Conservation (phyloP, 92 coral and sea anemone species). For the Palythoa grandiflora region DNA sequence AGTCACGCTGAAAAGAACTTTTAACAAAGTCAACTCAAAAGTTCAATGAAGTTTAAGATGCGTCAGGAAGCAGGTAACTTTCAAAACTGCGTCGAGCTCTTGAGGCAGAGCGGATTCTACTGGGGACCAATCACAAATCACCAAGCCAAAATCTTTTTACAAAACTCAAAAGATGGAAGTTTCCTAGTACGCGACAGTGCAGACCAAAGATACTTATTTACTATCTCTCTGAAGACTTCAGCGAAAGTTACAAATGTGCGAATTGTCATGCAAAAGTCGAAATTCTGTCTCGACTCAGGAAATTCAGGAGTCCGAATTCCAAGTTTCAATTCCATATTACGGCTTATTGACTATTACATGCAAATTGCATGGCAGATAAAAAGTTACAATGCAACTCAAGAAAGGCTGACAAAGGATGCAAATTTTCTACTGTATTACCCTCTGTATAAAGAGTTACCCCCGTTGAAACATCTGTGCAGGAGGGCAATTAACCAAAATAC, state of each 20-base stretch:
- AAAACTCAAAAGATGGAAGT: constrained; percentile 67
- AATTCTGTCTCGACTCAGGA: constrained; percentile 73
- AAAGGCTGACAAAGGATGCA: background rate
- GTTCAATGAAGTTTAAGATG: constrained; percentile 9
- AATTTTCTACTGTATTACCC: constrained; percentile 57
- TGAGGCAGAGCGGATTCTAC: constrained; percentile 84
- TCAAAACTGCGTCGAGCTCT: constrained; percentile 21
- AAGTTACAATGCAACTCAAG: background rate
- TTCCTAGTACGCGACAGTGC: constrained; percentile 92
- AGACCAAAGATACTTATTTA: constrained; percentile 81
- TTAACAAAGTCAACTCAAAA: background rate
- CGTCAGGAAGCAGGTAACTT: constrained; percentile 2
- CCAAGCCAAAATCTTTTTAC: constrained; percentile 66
- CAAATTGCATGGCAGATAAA: constrained; percentile 44
- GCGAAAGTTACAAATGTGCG: constrained; percentile 78
- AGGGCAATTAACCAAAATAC: constrained; percentile 65
- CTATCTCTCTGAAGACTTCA: constrained; percentile 75
- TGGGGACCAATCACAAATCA: constrained; percentile 83
- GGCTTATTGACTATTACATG: constrained; percentile 76
- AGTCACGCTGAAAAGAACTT: background rate
- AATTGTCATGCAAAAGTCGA: constrained; percentile 75
- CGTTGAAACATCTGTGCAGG: constrained; percentile 80
- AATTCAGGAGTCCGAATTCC: constrained; percentile 36
- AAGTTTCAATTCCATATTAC: constrained; percentile 82
- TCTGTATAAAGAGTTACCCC: constrained; percentile 72